These are phyloP conservation scores for Coenobita brevimanus DNA, from an alignment of 1,140 invertebrate species.

Conservation along the genomic window DNA sequence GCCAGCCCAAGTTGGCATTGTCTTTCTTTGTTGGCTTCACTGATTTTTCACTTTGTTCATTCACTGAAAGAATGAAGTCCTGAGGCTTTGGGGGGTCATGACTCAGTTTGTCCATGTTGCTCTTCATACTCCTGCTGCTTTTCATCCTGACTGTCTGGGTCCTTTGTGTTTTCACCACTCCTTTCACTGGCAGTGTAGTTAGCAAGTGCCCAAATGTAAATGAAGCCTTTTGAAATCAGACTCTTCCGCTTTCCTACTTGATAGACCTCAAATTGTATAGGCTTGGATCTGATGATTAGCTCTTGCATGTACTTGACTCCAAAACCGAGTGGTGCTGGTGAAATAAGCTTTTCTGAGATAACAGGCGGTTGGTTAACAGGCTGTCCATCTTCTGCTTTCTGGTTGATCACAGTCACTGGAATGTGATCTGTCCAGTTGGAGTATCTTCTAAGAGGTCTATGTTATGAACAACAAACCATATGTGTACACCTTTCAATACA, in stretches of 20 bases:
- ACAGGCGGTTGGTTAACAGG: background rate
- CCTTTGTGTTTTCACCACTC: background rate
- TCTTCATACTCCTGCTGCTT: background rate
- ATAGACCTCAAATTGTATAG: background rate
- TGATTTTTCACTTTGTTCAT: no score
- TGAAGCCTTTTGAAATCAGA: background rate
- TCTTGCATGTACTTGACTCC: background rate
- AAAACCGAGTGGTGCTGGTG: background rate
- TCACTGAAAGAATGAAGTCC: no score
- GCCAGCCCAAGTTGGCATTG: no score
- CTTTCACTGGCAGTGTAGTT: background rate
- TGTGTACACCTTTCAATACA: slow-evolving; percentile 30
- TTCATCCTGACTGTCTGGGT: background rate
- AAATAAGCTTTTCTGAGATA: background rate
- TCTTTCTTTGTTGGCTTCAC: no score
- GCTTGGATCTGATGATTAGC: background rate
- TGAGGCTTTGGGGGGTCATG: no score
- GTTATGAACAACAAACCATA: slow-evolving; percentile 8
- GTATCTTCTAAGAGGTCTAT: no score
- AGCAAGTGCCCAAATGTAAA: background rate
- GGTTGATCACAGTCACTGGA: slow-evolving; percentile 11
- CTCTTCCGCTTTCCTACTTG: background rate
- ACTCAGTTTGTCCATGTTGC: no score
- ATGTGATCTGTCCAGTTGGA: background rate
- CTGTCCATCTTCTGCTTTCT: background rate